Conservation (phyloP, 2,113 vertebrate species). For the Epinephelus fuscoguttatus region DNA sequence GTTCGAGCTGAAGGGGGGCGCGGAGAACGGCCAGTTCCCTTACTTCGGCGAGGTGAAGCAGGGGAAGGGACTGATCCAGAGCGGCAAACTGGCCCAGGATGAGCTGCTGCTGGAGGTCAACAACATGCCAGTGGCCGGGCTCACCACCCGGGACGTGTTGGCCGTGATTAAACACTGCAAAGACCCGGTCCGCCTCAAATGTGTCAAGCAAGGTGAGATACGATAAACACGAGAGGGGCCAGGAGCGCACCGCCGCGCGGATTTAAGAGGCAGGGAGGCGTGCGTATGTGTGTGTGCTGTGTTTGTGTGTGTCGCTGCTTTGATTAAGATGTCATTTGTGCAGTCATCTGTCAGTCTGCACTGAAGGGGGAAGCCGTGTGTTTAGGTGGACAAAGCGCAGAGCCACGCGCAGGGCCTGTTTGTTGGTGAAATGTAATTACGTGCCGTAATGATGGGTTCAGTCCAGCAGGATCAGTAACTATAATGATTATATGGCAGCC, state of each 20-base stretch:
- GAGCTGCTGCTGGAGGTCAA: conserved; percentile 98
- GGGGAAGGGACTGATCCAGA: conserved; percentile 95
- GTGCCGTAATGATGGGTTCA: conserved; percentile 26
- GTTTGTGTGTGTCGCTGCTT: conserved; percentile 28
- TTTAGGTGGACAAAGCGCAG: conserved; percentile 25
- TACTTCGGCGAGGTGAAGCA: conserved; percentile 96
- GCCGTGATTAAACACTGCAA: conserved; percentile 99
- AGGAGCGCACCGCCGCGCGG: conserved; percentile 25
- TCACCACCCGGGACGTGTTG: conserved; percentile 96
- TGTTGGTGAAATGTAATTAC: conserved; percentile 18
- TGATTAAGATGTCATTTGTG: conserved; percentile 62
- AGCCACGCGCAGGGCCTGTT: conserved; percentile 34
- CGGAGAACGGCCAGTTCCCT: conserved; percentile 97
- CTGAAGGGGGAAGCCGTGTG: background rate
- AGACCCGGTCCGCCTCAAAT: conserved; percentile 98
- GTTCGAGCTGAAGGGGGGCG: conserved; percentile 96
- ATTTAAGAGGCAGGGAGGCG: conserved; percentile 18
- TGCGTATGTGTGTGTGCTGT: conserved; percentile 10
- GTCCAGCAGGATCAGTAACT: conserved; percentile 28
- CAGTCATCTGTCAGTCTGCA: conserved; percentile 57
- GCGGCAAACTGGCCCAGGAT: conserved; percentile 94
- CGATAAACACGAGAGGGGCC: conserved; percentile 3
- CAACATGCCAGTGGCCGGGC: conserved; percentile 97
- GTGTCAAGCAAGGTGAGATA: conserved; percentile 95
- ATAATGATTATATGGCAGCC: conserved; percentile 18